Evolutionary conservation across 2,797 vertebrate species (phyloP).

Genomic region (Dermochelys coriacea): DNA sequence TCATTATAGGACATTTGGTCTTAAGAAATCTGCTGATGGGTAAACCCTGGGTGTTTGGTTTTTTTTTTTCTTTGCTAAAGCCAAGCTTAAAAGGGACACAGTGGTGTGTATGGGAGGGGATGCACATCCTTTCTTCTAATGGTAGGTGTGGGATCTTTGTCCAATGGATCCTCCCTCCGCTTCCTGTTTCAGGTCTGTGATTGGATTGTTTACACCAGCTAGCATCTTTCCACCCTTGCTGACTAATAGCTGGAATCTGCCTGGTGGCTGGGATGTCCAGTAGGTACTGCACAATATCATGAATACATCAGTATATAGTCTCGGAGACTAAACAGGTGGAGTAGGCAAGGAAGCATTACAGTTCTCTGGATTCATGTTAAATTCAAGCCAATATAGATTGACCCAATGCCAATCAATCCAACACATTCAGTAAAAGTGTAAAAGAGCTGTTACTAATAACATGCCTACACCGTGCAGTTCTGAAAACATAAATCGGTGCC

Average conservation of each 20-base stretch:
- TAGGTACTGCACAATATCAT: neutral
- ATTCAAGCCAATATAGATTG: neutral
- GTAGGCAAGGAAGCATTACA: neutral
- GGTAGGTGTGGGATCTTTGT: neutral
- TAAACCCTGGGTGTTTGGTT: neutral
- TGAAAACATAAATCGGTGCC: conserved; percentile 29
- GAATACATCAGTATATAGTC: neutral
- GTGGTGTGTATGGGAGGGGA: neutral
- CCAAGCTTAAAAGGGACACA: neutral
- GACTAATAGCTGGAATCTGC: neutral
- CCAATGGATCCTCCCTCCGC: neutral
- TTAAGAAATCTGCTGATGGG: neutral
- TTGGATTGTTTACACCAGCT: neutral
- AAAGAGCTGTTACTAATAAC: conserved; percentile 2
- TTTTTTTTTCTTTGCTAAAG: neutral
- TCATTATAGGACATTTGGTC: neutral
- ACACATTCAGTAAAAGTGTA: conserved; percentile 35
- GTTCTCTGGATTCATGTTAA: neutral
- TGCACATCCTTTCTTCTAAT: neutral
- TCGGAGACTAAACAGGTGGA: neutral
- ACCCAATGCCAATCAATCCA: neutral
- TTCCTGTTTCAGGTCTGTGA: neutral
- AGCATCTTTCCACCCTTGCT: neutral
- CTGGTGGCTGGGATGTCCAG: neutral
- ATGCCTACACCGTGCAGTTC: neutral